phyloP scores from a whole-genome alignment of 2,888 invertebrate species.

The Papilio protenor region DNA sequence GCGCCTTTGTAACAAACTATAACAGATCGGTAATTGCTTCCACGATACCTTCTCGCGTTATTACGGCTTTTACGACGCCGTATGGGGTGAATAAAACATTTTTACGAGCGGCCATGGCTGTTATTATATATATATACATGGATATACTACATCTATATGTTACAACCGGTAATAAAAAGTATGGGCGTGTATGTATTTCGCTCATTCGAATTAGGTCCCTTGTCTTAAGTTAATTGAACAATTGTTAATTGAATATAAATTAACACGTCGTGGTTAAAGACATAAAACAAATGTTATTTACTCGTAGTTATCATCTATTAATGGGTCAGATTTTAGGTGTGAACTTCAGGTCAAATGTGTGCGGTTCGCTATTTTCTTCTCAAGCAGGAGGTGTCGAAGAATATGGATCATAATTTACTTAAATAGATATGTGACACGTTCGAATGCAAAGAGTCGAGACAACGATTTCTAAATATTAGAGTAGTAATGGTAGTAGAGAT shows the following conservation, averaged over 20 bases:
- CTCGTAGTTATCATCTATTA: neutral
- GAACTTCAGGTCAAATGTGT: neutral
- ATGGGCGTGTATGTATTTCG: constrained; percentile 36
- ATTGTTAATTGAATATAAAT: constrained; percentile 2
- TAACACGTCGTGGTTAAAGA: neutral
- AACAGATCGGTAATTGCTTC: constrained; percentile 85
- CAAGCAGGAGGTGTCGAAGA: neutral
- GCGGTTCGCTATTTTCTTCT: neutral
- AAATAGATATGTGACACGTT: neutral
- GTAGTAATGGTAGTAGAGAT: neutral
- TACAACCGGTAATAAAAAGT: constrained; percentile 57
- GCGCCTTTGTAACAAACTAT: constrained; percentile 84
- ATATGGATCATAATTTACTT: neutral
- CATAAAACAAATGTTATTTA: neutral
- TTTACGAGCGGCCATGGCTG: constrained; percentile 83
- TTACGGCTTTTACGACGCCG: constrained; percentile 84
- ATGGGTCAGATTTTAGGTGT: neutral
- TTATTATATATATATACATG: constrained; percentile 73
- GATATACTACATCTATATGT: constrained; percentile 51
- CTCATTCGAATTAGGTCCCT: constrained; percentile 15
- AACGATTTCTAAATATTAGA: neutral
- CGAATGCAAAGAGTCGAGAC: neutral
- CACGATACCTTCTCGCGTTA: constrained; percentile 84
- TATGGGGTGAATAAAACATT: constrained; percentile 85
- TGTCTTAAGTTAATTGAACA: constrained; percentile 8